Evolutionary conservation across 1,140 invertebrate species (phyloP).

Genomic region (Lasioglossum baleicum): DNA sequence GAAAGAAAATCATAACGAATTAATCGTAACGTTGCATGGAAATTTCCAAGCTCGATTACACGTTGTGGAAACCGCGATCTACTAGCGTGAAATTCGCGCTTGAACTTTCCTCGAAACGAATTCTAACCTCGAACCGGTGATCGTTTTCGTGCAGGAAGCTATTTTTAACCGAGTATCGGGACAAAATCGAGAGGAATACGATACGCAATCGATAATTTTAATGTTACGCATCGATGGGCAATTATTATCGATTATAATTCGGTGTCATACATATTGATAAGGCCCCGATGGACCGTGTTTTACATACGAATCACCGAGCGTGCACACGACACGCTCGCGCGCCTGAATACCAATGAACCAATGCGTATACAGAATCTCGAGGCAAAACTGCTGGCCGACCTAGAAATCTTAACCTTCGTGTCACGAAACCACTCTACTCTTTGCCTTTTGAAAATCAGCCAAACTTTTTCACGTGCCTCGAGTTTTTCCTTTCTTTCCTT

Average conservation of each 20-base stretch:
- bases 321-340: no score
- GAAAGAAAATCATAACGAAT: no score
- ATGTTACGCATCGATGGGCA: not conserved
- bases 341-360: not conserved
- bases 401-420: not conserved
- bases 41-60: no score
- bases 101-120: no score
- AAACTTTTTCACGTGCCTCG: no score
- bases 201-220: no score
- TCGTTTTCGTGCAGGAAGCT: not conserved
- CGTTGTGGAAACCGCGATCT: no score
- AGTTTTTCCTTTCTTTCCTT: no score
- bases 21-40: no score
- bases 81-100: no score
- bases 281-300: not conserved
- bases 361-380: not conserved
- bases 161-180: not conserved
- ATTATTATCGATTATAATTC: slow-evolving; percentile 1
- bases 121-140: not conserved
- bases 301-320: not conserved
- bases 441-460: no score
- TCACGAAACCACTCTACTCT: not conserved
- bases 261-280: not conserved
- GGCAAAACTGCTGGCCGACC: no score
- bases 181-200: not conserved